Evolutionary conservation across 2,797 vertebrate genomes (phyloP).

Genomic region (Myiotriccus ornatus): DNA sequence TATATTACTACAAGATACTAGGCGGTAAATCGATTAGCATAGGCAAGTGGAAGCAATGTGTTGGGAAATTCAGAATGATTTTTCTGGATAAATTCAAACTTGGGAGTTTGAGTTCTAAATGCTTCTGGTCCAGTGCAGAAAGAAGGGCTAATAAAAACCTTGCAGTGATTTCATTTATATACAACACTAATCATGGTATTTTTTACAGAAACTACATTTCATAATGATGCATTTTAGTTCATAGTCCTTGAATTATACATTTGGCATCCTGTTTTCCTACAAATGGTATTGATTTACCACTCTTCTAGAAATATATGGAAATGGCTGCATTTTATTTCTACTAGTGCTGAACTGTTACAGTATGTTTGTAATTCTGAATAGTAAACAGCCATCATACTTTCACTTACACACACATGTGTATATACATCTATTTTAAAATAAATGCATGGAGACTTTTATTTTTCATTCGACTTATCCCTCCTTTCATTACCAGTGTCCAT

Average conservation of each 20-base stretch:
- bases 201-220: neutral
- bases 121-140: neutral
- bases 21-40: neutral
- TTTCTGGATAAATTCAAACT: neutral
- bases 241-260: neutral
- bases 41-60: neutral
- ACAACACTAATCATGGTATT: neutral
- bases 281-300: neutral
- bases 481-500: neutral
- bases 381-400: neutral
- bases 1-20: neutral
- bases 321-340: neutral
- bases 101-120: neutral
- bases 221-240: neutral
- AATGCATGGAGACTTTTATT: neutral
- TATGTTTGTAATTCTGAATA: neutral
- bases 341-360: neutral
- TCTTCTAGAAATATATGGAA: neutral
- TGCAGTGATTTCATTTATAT: accelerated
- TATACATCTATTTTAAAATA: neutral
- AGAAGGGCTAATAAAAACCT: neutral
- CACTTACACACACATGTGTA: neutral
- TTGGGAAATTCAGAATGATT: neutral
- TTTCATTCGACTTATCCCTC: neutral
- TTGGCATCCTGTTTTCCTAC: neutral